These are phyloP conservation scores for Smittia aterrima DNA, from an alignment of 2,888 invertebrate genomes.

Conservation along the genomic window DNA sequence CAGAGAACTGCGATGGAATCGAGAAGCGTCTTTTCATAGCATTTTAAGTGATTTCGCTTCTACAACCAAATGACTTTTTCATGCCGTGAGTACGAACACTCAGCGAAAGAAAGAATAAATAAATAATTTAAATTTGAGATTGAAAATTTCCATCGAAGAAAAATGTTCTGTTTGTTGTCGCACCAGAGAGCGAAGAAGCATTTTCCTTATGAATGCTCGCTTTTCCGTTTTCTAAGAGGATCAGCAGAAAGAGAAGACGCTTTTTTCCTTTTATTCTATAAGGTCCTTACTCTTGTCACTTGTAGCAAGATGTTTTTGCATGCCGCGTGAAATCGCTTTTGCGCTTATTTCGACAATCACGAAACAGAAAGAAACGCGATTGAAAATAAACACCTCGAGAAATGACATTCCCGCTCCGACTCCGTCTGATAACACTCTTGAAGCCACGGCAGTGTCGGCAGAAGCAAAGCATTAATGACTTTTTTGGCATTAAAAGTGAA, in stretches of 20 bases:
- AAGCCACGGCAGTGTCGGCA: background rate
- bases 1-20: background rate
- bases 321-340: conserved; percentile 29
- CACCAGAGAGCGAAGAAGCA: background rate
- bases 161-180: conserved; percentile 7
- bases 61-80: background rate
- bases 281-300: conserved; percentile 38
- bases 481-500: conserved; percentile 22
- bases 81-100: background rate
- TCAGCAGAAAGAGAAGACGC: background rate
- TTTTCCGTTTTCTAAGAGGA: conserved; percentile 13
- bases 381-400: conserved; percentile 12
- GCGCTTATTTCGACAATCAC: background rate
- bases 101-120: conserved; percentile 19
- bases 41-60: conserved; percentile 8
- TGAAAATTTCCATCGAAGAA: background rate
- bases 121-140: conserved; percentile 21
- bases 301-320: conserved; percentile 38
- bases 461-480: conserved; percentile 22
- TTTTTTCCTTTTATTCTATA: conserved; percentile 13
- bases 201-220: background rate
- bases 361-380: background rate
- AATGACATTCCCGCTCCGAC: conserved; percentile 2
- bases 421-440: background rate
- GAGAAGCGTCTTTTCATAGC: background rate